Evolutionary conservation across 2,888 invertebrate species (phyloP), one percentile per base, ranked within the genome.

Genomic region (Orgyia antiqua): DNA sequence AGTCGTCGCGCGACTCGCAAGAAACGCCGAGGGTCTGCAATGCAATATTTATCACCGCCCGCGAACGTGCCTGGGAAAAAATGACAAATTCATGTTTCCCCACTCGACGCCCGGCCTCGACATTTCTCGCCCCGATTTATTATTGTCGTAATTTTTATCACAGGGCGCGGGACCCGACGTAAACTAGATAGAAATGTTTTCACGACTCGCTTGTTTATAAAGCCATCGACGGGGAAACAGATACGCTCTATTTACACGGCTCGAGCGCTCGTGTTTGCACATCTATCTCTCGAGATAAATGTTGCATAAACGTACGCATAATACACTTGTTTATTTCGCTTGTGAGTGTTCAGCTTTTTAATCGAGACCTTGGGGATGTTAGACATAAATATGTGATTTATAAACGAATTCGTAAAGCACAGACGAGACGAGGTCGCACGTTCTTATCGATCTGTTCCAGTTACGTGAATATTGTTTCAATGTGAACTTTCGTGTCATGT

Each of bases 31-130:
- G 68, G 61, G 70, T 62, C 68, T 64, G 77, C 80, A 71, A 83
- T 84, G 79, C 83, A 82, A 84, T 84, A 84, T 84, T 84, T 83
- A 84, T 84, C 77, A 82, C 78, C 72, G 68, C 67, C 60, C 70
- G 73, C 72, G 77, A 71, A 80, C 82, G 80, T 82, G 82, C 74
- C 77, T 72, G 62, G 71, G 80, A 82, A 83, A 83, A 82, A 83
- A 84, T 84, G 82, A 84, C 83, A 84, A 84, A 84, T 84, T 83
- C 83, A 82, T 83, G 80, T 73, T 69, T 60, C 69, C 68, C 67
- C 65, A 46, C 50, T 54, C 38, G 46, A 51, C 48, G 54, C 57
- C 59, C 59, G 51, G 49, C 49, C 42, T 49, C 58, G 40, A 48
- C 50, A 42, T 61, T 45, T 59, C 49, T 52, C 59, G 53, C 59